Evolutionary conservation across 2,797 vertebrate genomes (phyloP), one percentile per base, ranked within the genome.

Genomic region (Hydrolagus colliei): DNA sequence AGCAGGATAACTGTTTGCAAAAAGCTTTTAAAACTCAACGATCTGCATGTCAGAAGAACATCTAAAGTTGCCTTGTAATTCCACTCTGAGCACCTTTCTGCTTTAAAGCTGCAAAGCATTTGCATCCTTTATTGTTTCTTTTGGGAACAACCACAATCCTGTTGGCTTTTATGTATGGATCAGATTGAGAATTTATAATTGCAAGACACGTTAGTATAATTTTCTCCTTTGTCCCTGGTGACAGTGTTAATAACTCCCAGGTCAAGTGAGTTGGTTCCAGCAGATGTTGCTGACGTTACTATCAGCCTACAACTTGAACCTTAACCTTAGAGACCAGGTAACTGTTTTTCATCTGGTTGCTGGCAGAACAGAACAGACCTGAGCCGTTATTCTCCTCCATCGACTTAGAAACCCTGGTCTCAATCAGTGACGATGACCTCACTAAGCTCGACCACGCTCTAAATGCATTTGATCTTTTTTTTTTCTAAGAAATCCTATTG

Each of bases 1-100:
- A 94, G 92, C 96, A 96, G 96, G 94, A 82, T 67, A 20, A 68
- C 35, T 67, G 63, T 84, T 84, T 84, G 65, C 41, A 52, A 52
- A 52, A 52, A 52, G 41, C 41, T 52, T 52, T 52, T 52, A 52
- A 86, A 86, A 41, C 74, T 89, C 90, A 90, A 91, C 89, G 89
- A 87, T 91, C 87, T 89, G 88, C 87, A 71, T 67, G 63, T 27
- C 72, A 62, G 32, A 35, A 77, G 75, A 77, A 71, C 41, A 67
- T n/a, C 35, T 27, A 84, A 14, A 80, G 22, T 63, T 77, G 41
- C 35, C 41, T 32, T 82, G 63, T 84, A 68, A 20, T 22, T 41
- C 0, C 41, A 52, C 41, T 52, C 41, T 52, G 41, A 13, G 79
- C 65, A 71, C 1, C 4, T 84, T 84, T 68, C 32, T 77, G 41